Base-by-base conservation (phyloP, 2,797 vertebrate species). In the Coendou prehensilis region DNA sequence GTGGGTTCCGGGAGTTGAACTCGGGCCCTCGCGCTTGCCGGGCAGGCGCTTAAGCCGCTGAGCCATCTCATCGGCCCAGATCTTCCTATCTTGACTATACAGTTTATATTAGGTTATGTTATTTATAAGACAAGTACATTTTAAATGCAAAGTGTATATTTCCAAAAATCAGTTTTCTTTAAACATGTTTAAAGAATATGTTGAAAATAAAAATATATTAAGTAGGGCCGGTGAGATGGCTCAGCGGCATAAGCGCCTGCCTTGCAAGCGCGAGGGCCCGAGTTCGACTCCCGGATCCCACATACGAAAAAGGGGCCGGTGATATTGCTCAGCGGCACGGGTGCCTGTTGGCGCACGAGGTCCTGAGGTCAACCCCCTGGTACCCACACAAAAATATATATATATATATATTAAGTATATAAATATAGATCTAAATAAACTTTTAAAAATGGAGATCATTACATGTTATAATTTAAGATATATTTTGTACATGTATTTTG, bases 101-200 rank as follows among this genome's bases (percentile, higher is more conserved):
- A 83, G 33, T 88, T 86, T 93, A 89, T 47, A 82, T 95, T 22
- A 92, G 0, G 50, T 45, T 30, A 30, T 67, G 26, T 75, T 63
- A 69, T 93, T 59, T 82, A 78, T n/a, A 61, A 98, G 33, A 67
- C 20, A 94, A 95, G 88, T 83, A 61, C 2, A 73, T 96, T 97
- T 95, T 81, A 57, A 75, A 63, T 69, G 67, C 4, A 82, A 71
- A 80, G 1, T 4, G 59, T 56, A 5, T 95, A 82, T 59, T 83
- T 92, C 47, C 52, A 78, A 95, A 71, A 67, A 30, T 75, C 14
- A 50, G 33, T 56, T 82, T 84, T 59, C 61, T 73, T 87, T 76
- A 81, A 93, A 57, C 26, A 30, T 69, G 4, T 57, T 91, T 76
- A 76, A 22, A 89, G 67, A 69, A 41, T 9, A 71, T 41, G 7